Evolutionary conservation across 2,113 vertebrate species (phyloP).

Genomic region (Nipponia nippon): DNA sequence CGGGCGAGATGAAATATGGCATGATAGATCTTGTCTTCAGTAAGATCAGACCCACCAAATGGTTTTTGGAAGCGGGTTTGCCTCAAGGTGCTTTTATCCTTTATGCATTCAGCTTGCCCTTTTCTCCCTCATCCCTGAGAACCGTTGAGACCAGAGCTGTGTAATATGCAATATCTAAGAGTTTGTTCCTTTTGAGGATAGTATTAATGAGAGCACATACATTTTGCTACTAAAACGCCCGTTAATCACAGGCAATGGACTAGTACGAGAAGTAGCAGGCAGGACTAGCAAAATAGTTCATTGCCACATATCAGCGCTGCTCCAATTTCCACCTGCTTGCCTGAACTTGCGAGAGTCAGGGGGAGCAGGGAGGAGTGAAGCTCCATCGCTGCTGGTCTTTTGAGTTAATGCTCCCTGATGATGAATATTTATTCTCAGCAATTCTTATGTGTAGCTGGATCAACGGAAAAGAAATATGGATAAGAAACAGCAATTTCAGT

Average conservation of each 20-base stretch:
- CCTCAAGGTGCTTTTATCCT: constrained; percentile 36
- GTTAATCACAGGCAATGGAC: background rate
- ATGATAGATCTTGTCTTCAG: constrained; percentile 25
- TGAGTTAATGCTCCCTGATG: background rate
- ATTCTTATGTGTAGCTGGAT: background rate
- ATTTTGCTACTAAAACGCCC: background rate
- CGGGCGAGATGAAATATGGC: constrained; percentile 18
- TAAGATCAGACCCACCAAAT: constrained; percentile 2
- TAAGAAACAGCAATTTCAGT: background rate
- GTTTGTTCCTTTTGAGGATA: background rate
- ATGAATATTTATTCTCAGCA: background rate
- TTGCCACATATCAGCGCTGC: background rate
- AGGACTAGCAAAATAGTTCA: background rate
- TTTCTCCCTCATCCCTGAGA: background rate
- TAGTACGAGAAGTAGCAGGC: background rate
- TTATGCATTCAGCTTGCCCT: background rate
- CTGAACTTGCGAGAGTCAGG: background rate
- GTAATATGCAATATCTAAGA: background rate
- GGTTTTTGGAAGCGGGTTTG: constrained; percentile 13
- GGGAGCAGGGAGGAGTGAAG: background rate
- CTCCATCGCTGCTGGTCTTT: background rate
- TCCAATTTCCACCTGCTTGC: background rate
- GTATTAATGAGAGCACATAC: background rate
- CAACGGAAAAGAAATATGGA: background rate
- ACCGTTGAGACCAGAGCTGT: background rate